Conservation (phyloP, 2,888 invertebrate genomes). For the Chironomus riparius region DNA sequence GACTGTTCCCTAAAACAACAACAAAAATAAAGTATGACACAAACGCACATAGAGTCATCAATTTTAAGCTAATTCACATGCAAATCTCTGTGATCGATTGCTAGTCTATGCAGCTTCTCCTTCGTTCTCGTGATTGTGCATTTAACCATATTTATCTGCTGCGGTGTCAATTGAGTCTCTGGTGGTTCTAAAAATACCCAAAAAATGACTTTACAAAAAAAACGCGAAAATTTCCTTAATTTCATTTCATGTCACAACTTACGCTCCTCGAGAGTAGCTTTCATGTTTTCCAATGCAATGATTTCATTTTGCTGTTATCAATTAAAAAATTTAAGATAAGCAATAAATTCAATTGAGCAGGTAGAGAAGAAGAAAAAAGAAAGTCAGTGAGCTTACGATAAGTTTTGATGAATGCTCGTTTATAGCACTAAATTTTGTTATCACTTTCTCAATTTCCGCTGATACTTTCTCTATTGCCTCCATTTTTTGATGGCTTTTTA, state of each 20-base stretch:
- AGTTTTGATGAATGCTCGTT: constrained; percentile 35
- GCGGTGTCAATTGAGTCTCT: constrained; percentile 57
- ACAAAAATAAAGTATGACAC: background rate
- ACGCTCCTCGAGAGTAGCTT: background rate
- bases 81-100: constrained; percentile 74
- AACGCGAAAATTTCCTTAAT: background rate
- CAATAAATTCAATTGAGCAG: no score
- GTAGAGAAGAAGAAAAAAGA: background rate
- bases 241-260: background rate
- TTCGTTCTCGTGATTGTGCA: constrained; percentile 70
- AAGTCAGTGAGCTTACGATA: background rate
- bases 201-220: background rate
- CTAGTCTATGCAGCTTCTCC: constrained; percentile 71
- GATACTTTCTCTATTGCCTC: constrained; percentile 42
- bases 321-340: background rate
- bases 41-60: background rate
- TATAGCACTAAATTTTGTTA: constrained; percentile 39
- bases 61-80: constrained; percentile 42
- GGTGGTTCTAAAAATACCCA: constrained; percentile 50
- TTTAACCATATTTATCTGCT: constrained; percentile 61
- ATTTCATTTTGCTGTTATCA: constrained; percentile 2
- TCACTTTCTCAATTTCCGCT: constrained; percentile 36
- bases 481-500: constrained; percentile 29
- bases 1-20: constrained; percentile 41
- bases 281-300: background rate